These are phyloP conservation scores for Pseudocheirus occidentalis DNA, from an alignment of 2,797 vertebrate genomes.

Conservation along the genomic window DNA sequence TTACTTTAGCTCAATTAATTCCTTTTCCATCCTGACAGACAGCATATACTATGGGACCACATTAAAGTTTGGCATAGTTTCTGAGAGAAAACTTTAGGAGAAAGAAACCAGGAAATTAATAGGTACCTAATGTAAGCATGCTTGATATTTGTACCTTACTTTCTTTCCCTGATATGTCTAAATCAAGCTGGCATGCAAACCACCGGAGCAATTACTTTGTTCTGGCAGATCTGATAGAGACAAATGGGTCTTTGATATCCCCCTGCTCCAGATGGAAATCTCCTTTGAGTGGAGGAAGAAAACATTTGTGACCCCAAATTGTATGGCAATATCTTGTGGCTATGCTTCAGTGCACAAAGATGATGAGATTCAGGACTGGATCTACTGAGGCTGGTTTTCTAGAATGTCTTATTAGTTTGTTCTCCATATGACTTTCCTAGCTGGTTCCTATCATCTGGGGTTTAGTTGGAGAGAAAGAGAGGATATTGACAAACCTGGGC, in stretches of 20 bases:
- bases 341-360: constrained; percentile 4
- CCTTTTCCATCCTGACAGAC: constrained; percentile 38
- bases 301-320: constrained; percentile 38
- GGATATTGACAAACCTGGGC: background rate
- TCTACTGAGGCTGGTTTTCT: background rate
- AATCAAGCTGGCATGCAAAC: constrained; percentile 50
- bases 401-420: constrained; percentile 48
- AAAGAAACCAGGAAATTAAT: constrained; percentile 53
- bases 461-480: constrained; percentile 26
- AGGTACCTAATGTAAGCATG: constrained; percentile 31
- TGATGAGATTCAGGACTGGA: constrained; percentile 50
- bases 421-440: constrained; percentile 50
- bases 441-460: constrained; percentile 32
- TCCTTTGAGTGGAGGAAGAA: constrained; percentile 61
- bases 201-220: constrained; percentile 62
- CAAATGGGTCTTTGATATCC: constrained; percentile 60
- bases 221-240: constrained; percentile 53
- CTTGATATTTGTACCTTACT: constrained; percentile 47
- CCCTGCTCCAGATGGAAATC: constrained; percentile 36
- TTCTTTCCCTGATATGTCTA: constrained; percentile 59
- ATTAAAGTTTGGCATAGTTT: constrained; percentile 41
- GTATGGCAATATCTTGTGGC: constrained; percentile 34
- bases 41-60: background rate
- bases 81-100: constrained; percentile 49
- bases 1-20: constrained; percentile 1